Evolutionary conservation across 2,797 vertebrate species (phyloP).

Genomic region (Aplochiton taeniatus): DNA sequence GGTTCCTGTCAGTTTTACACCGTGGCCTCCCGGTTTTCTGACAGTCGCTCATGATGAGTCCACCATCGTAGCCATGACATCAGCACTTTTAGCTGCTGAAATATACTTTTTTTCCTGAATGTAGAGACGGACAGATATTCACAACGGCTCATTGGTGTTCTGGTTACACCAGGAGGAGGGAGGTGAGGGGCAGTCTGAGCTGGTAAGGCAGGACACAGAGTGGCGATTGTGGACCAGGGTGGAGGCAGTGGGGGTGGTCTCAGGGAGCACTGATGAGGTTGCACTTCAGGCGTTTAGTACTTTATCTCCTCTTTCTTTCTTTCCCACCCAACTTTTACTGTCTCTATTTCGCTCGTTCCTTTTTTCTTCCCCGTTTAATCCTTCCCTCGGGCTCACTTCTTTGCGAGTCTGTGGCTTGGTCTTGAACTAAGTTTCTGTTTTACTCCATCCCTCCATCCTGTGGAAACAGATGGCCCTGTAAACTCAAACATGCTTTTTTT

Average conservation of each 20-base stretch:
- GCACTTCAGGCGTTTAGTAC: no score
- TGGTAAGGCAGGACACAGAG: conserved; percentile 18
- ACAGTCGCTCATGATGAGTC: conserved; percentile 16
- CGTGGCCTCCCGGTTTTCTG: conserved; percentile 35
- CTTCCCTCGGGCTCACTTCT: no score
- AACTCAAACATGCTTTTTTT: conserved; percentile 37
- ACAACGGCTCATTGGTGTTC: conserved; percentile 44
- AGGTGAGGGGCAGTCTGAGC: conserved; percentile 30
- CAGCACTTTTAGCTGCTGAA: conserved; percentile 47
- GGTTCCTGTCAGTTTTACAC: conserved; percentile 38
- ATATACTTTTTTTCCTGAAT: conserved; percentile 42
- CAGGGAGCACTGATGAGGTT: no score
- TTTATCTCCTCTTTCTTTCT: background rate
- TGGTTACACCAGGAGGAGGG: conserved; percentile 34
- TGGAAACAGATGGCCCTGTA: conserved; percentile 52
- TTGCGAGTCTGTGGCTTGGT: background rate
- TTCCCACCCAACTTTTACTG: no score
- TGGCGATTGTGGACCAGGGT: background rate
- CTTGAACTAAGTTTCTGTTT: background rate
- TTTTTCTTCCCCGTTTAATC: no score
- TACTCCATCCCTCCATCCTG: background rate
- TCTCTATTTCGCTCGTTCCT: no score
- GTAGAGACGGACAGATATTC: conserved; percentile 27
- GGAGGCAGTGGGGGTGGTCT: background rate
- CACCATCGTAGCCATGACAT: conserved; percentile 32